Percentiles rank a stretch among this genome's conserved stretches.
Evolutionary conservation across 2,113 vertebrate species (phyloP).

Genomic region (Elaphurus davidianus): DNA sequence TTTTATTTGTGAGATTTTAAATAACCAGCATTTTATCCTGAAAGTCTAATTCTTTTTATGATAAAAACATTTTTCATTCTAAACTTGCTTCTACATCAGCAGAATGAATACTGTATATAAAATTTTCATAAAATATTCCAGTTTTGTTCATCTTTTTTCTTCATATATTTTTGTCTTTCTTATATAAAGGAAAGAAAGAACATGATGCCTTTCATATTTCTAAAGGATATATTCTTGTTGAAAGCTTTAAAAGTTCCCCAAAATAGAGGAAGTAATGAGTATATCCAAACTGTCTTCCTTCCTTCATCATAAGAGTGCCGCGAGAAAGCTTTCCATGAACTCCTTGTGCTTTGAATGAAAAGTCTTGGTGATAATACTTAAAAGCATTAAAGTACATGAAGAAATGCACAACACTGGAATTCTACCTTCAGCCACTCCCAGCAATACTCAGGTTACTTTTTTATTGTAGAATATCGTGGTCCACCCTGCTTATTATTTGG

Average conservation of each 20-base stretch:
- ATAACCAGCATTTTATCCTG: constrained; percentile 60
- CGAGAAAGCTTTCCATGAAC: not conserved
- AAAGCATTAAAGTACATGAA: not conserved
- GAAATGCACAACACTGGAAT: not conserved
- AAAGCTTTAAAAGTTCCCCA: not conserved
- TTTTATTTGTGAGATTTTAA: constrained; percentile 81
- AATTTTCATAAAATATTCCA: constrained; percentile 40
- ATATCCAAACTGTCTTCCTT: not conserved
- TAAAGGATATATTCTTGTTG: constrained; percentile 27
- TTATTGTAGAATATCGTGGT: not conserved
- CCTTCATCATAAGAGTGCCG: not conserved
- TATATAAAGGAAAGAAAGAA: not conserved
- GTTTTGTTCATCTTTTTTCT: constrained; percentile 63
- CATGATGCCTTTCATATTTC: not conserved
- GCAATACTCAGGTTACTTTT: not conserved
- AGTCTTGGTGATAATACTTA: not conserved
- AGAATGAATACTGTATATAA: constrained; percentile 66
- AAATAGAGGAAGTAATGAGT: constrained; percentile 20
- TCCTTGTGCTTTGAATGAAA: not conserved
- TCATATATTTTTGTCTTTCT: constrained; percentile 52
- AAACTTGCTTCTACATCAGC: constrained; percentile 20
- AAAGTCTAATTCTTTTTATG: constrained; percentile 61
- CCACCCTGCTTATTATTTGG: not conserved
- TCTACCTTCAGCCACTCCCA: not conserved
- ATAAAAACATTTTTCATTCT: constrained; percentile 35